phyloP scores from a whole-genome alignment of 2,888 invertebrate genomes.

The Hirtodrosophila confusa region DNA sequence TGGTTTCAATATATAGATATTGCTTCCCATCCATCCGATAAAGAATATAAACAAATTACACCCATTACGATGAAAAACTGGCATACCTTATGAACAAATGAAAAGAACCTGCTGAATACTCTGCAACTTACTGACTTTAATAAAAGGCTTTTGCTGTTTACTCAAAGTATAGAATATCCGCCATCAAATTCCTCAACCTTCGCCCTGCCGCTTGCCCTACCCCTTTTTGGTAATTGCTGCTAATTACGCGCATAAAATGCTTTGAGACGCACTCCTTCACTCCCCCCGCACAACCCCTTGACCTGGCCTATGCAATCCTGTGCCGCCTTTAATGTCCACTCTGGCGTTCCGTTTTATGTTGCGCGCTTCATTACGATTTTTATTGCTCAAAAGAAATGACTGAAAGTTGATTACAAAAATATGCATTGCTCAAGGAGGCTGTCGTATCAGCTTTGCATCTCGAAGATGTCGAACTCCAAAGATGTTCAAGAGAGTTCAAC shows the following conservation, averaged over 20 bases:
- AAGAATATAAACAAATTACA: too few relatives aligned
- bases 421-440: slow-evolving; percentile 27
- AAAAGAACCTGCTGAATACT: slow-evolving; percentile 2
- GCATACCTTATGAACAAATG: neutral
- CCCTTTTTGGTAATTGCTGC: slow-evolving; percentile 63
- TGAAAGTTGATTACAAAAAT: slow-evolving; percentile 57
- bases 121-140: too few relatives aligned
- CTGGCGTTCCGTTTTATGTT: slow-evolving; percentile 66
- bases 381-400: slow-evolving; percentile 62
- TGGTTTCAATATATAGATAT: too few relatives aligned
- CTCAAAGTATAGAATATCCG: slow-evolving; percentile 43
- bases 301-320: slow-evolving; percentile 25
- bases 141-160: neutral
- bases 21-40: too few relatives aligned
- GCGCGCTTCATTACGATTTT: slow-evolving; percentile 73
- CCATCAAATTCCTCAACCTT: slow-evolving; percentile 8
- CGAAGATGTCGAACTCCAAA: neutral
- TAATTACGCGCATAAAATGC: slow-evolving; percentile 75
- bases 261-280: slow-evolving; percentile 38
- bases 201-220: neutral
- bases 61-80: neutral
- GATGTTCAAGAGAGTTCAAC: slow-evolving; percentile 4
- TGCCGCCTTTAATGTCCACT: slow-evolving; percentile 50
- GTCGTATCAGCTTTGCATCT: slow-evolving; percentile 6
- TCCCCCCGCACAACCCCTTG: neutral